Evolutionary conservation across 2,888 invertebrate species (phyloP).

Genomic region (Drosophila barbarae): DNA sequence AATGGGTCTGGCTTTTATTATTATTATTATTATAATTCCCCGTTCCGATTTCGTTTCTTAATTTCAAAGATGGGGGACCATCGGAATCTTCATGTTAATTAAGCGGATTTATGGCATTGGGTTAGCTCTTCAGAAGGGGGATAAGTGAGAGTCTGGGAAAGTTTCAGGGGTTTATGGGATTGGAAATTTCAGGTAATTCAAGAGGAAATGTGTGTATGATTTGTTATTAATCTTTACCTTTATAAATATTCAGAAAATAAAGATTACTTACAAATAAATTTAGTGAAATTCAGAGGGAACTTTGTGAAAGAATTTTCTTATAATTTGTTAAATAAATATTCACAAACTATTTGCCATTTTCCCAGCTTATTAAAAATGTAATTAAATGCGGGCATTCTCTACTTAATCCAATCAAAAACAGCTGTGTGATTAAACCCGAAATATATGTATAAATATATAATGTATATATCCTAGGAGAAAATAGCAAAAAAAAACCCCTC

Average conservation of each 20-base stretch:
- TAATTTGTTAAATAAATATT: not conserved
- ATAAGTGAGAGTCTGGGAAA: not conserved
- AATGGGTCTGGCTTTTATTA: constrained; percentile 14
- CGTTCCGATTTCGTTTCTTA: not conserved
- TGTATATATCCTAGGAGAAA: constrained; percentile 7
- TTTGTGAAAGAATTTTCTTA: not conserved
- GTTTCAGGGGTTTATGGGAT: not conserved
- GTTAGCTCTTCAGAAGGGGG: not conserved
- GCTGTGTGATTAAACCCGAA: constrained; percentile 20
- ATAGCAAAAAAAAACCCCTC: not conserved
- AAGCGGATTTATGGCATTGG: constrained; percentile 2
- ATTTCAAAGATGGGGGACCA: constrained; percentile 4
- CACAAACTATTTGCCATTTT: not conserved
- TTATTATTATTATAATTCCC: constrained; percentile 5
- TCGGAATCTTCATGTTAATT: constrained; percentile 28
- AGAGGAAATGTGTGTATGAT: not conserved
- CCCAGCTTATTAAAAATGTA: constrained; percentile 2
- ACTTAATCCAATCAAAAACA: constrained; percentile 20
- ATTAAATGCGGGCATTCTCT: constrained; percentile 1
- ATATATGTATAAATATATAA: too few species aligned
- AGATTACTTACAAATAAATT: too few species aligned
- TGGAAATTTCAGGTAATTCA: not conserved
- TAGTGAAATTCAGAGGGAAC: too few species aligned
- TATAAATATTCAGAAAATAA: too few species aligned
- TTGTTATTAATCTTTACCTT: too few species aligned